Evolutionary conservation across 1,140 invertebrate genomes (phyloP), one percentile per base, ranked within the genome.

Genomic region (Drosophila ironensis): DNA sequence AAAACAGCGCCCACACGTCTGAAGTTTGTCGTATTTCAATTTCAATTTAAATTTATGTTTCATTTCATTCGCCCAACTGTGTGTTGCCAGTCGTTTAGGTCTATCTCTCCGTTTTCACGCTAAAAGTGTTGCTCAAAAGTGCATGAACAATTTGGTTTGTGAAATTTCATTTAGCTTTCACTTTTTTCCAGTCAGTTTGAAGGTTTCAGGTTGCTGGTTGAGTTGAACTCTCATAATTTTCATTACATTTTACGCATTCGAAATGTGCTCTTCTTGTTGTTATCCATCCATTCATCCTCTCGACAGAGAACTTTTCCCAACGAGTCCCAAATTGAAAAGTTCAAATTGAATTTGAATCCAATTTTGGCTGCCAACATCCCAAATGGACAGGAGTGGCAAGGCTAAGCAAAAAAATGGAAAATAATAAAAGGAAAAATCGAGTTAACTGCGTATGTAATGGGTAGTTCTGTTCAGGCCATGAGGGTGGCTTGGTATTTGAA

Each of bases 331-430:
- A 88, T 88, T 88, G 84, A 88, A 88, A 88, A 88, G 84, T 88
- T 88, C 84, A 88, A 88, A 88, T 88, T 88, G 78, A 88, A 88
- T 88, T 88, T 88, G 78, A 88, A 88, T 88, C 84, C 84, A 88
- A 88, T 88, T n/a, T 88, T 88, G 48, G 59, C 57, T 80, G 61
- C 37, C 61, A 86, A 54, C 71, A 38, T 41, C 20, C 61, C 57
- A 74, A 70, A 61, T 60, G 74, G 57, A 53, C 57, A 56, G 54
- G 47, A 75, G 63, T 48, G 47, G 63, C 70, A 71, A 74, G 75
- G 11, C 11, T 33, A 33, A 74, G 38, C n/a, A 46, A 47, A 59
- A 37, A 56, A 59, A 53, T 17, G 46, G 1, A 17, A 37, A 33
- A 33, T 14, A 33, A 37, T 37, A 16, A 37, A 37, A 41, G 12